Evolutionary conservation across 2,888 invertebrate species (phyloP), one percentile per base, ranked within the genome.

Genomic region (Villa cingulata): DNA sequence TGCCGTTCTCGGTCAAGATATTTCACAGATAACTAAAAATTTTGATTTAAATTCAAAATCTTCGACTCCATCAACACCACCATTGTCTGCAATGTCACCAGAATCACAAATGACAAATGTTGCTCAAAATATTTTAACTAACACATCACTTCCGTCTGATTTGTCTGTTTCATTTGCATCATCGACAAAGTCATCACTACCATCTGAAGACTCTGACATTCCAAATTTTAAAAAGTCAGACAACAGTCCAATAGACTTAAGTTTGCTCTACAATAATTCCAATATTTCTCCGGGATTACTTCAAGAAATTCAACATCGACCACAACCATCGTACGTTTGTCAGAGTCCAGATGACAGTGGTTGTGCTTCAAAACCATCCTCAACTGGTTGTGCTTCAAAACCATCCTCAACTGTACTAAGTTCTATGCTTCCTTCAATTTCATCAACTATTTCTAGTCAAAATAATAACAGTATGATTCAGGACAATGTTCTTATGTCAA

Each of bases 231-330:
- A n/a, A 6, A 34, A 41, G 27, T 16, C 42, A 20, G 17, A 37
- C 14, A n/a, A 16, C 4, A 12, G 18, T 14, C 16, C 48, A 20
- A 36, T 45, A n/a, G 45, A 48, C 19, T 29, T 45, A 32, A 45
- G 41, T 32, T 9, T 44, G 9, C 41, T 48, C 14, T 45, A 41
- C 27, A 37, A 40, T 19, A 44, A 41, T 7, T 15, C 41, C 15
- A 27, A 41, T 17, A 19, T 50, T 6, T 48, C 54, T 0, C n/a
- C 50, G 1, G 53, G 54, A 18, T 48, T 52, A 17, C 19, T 53
- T 4, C 53, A 54, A 17, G 49, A 52, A 46, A 49, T 55, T 34
- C 49, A 53, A 37, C 51, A 54, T 15, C 34, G 48, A 20, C 54
- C 51, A 15, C 48, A 51, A 19, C 38, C 27, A n/a, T n/a, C n/a